Evolutionary conservation across 2,888 invertebrate species (phyloP), one percentile per base, ranked within the genome.

Genomic region (Micropterix aruncella): DNA sequence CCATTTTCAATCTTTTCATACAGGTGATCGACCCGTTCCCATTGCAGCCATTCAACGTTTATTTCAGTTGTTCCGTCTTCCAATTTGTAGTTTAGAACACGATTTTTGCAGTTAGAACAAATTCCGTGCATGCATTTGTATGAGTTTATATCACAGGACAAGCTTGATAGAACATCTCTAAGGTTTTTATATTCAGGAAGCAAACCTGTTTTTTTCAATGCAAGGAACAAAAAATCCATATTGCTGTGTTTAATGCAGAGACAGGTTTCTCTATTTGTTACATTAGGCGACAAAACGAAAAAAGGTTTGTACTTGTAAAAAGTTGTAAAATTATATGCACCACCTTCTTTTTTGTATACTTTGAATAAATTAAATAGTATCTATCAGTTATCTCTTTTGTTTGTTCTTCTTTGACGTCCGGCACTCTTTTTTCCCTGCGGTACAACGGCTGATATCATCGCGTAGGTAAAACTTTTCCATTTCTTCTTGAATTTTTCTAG

Each of bases 91-190:
- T 5, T 12, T 9, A 27, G 14, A 3, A 38, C 3, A 5, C n/a
- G 14, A 12, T 12, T 3, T 5, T 38, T 38, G 12, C 38, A 19
- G 15, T n/a, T 44, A 38, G 27, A 16, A 38, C 38, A 38, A 15
- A 15, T 3, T 15, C 16, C 12, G 38, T 38, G n/a, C 38, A 38
- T 38, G 38, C 38, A 38, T 15, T 14, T 16, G 38, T 38, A 38
- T 12, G 38, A 38, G 38, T 38, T 38, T 41, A 37, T 44, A 16
- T 44, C 44, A 44, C 44, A 44, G 19, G 38, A 37, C 18, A 41
- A 37, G 18, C 19, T 41, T 38, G 3, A 4, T 5, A 38, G 14
- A 5, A 38, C 12, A 3, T 38, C 38, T 38, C 16, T 16, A 3
- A 38, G 38, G 16, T 38, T 38, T 38, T 38, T 38, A 16, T 38